Evolutionary conservation across 2,113 vertebrate genomes (phyloP).

Genomic region (Menura novaehollandiae): DNA sequence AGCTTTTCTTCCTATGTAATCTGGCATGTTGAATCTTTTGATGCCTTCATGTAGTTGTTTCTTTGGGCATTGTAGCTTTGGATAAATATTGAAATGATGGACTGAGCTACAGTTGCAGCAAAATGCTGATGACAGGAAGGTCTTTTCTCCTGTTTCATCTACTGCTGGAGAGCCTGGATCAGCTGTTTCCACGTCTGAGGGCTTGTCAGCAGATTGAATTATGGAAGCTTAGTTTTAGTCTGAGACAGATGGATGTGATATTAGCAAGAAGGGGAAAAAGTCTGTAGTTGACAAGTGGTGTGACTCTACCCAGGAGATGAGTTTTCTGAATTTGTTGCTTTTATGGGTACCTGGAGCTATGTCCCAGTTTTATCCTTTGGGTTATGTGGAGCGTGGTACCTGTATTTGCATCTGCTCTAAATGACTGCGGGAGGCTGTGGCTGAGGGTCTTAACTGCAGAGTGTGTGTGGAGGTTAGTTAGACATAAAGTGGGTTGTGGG

Average conservation of each 20-base stretch:
- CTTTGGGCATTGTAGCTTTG: neutral
- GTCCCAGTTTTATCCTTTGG: neutral
- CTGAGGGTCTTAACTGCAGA: neutral
- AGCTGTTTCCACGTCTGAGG: neutral
- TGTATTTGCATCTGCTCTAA: neutral
- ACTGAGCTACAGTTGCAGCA: neutral
- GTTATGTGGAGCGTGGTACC: neutral
- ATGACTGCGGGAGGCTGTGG: neutral
- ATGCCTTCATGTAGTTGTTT: neutral
- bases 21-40: neutral
- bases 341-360: neutral
- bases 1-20: neutral
- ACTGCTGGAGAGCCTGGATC: neutral
- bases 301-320: neutral
- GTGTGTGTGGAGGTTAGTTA: neutral
- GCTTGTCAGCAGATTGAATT: neutral
- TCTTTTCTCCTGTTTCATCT: neutral
- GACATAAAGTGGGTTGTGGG: neutral
- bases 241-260: neutral
- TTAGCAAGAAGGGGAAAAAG: neutral
- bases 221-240: neutral
- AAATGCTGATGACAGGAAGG: neutral
- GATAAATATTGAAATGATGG: neutral
- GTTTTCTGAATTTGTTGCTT: neutral
- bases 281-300: neutral